These are phyloP conservation scores for Ceramica pisi DNA, from an alignment of 2,888 invertebrate genomes.

Conservation along the genomic window DNA sequence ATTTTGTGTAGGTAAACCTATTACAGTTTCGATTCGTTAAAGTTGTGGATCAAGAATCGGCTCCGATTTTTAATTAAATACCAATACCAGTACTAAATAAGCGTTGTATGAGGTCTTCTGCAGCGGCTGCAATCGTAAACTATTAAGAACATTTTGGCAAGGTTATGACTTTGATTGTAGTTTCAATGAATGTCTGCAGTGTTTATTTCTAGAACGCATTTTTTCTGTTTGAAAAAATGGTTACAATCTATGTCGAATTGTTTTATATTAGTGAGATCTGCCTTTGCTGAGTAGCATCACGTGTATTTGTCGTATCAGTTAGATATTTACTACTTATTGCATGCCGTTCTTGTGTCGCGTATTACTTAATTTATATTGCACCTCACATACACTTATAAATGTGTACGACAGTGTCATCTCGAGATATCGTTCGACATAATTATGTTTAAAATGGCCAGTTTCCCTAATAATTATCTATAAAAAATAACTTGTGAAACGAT, in stretches of 20 bases:
- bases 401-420: slow-evolving; percentile 2
- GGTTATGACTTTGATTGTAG: too few species aligned
- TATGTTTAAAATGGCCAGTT: neutral
- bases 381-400: slow-evolving; percentile 18
- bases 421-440: neutral
- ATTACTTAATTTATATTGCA: slow-evolving; percentile 26
- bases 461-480: neutral
- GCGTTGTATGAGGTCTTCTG: too few species aligned
- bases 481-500: neutral
- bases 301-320: slow-evolving; percentile 2
- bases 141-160: too few species aligned
- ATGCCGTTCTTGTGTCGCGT: slow-evolving; percentile 6
- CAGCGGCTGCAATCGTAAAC: too few species aligned
- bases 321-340: neutral
- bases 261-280: neutral
- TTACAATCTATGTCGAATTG: neutral
- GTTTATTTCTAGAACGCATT: neutral
- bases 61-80: too few species aligned
- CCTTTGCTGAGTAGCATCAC: neutral
- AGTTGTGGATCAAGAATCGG: too few species aligned
- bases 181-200: too few species aligned
- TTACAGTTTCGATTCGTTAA: too few species aligned
- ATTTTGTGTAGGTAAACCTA: too few species aligned
- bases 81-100: too few species aligned
- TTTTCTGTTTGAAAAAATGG: neutral